These are phyloP conservation scores for Brenthis hecate DNA, from an alignment of 2,888 invertebrate genomes.

Conservation along the genomic window DNA sequence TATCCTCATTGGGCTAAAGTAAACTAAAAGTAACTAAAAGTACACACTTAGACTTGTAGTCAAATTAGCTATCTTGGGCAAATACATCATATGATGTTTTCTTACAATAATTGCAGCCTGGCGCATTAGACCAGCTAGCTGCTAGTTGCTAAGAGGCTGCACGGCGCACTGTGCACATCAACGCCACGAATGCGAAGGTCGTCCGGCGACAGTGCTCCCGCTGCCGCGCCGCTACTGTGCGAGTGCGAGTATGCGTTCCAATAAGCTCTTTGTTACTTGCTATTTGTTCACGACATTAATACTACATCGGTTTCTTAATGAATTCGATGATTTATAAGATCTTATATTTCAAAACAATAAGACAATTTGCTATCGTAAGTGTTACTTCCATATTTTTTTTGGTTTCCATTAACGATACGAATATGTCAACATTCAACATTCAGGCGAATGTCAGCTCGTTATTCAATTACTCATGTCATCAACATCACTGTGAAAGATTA, in stretches of 20 bases:
- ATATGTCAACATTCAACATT: no score
- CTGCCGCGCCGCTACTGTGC: background rate
- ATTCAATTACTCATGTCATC: no score
- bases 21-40: no score
- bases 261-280: background rate
- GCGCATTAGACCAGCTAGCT: background rate
- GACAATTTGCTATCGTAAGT: background rate
- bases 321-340: slow-evolving; percentile 5
- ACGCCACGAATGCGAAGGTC: slow-evolving; percentile 7
- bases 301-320: slow-evolving; percentile 7
- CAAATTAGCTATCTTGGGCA: no score
- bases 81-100: background rate
- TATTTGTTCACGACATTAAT: slow-evolving; percentile 2
- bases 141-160: slow-evolving; percentile 8
- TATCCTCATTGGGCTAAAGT: no score
- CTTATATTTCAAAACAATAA: slow-evolving; percentile 6
- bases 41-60: no score
- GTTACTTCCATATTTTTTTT: no score
- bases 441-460: no score
- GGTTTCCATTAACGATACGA: background rate
- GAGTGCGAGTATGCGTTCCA: background rate
- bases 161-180: background rate
- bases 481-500: no score
- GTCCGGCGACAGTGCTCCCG: background rate
- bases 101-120: background rate